Evolutionary conservation across 2,888 invertebrate species (phyloP).

Genomic region (Catocala nupta): DNA sequence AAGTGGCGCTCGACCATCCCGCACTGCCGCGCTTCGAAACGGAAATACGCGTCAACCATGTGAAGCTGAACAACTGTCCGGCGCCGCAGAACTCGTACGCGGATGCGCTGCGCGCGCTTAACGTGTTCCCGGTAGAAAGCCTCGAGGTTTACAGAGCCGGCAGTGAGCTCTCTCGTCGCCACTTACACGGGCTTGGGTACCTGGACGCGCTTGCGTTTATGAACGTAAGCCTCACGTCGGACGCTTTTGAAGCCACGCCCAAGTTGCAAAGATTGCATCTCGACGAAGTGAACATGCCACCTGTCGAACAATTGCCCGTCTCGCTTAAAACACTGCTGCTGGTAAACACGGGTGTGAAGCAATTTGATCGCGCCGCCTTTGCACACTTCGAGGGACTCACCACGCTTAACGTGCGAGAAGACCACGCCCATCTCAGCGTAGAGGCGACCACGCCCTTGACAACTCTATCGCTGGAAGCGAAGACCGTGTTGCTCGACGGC

Average conservation of each 20-base stretch:
- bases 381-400: conserved; percentile 18
- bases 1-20: conserved; percentile 35
- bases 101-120: conserved; percentile 18
- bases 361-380: conserved; percentile 16
- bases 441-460: conserved; percentile 16
- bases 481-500: conserved; percentile 21
- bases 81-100: conserved; percentile 28
- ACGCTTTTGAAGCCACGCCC: conserved; percentile 2
- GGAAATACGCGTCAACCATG: conserved; percentile 21
- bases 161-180: conserved; percentile 9
- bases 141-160: conserved; percentile 3
- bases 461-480: conserved; percentile 16
- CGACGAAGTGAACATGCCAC: conserved; percentile 6
- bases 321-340: conserved; percentile 24
- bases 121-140: conserved; percentile 15
- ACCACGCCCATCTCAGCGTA: conserved; percentile 14
- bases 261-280: conserved; percentile 19
- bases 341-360: conserved; percentile 6
- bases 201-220: conserved; percentile 83
- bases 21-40: conserved; percentile 36
- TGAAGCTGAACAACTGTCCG: conserved; percentile 18
- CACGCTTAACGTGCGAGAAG: conserved; percentile 27
- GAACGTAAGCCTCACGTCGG: conserved; percentile 70
- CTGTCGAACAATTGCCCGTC: conserved; percentile 14
- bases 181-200: conserved; percentile 88